phyloP scores from a whole-genome alignment of 2,113 vertebrate genomes.

The Cinclus cinclus region DNA sequence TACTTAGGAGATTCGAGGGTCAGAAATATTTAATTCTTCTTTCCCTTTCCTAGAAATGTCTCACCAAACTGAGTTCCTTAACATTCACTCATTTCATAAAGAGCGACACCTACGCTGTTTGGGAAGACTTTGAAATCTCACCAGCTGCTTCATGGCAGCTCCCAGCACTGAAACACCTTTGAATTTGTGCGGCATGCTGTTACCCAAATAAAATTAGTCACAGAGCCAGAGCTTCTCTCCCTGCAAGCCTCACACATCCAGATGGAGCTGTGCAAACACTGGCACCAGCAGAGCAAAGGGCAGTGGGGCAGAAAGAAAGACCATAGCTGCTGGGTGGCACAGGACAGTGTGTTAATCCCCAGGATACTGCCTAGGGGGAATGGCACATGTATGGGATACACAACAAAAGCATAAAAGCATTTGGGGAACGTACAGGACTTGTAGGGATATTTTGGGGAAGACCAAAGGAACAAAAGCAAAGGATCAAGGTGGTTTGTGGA shows the following conservation, averaged over 20 bases:
- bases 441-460: not conserved
- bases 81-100: not conserved
- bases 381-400: accelerated
- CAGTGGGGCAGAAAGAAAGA: not conserved
- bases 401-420: not conserved
- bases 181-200: not conserved
- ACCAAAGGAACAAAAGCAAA: not conserved
- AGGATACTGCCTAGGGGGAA: not conserved
- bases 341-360: not conserved
- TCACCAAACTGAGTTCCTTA: not conserved
- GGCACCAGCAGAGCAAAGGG: not conserved
- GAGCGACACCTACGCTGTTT: not conserved
- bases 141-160: not conserved
- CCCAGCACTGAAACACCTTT: not conserved
- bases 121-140: not conserved
- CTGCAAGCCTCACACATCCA: not conserved
- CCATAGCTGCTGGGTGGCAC: not conserved
- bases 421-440: not conserved
- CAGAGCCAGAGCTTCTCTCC: accelerated
- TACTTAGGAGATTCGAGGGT: not conserved
- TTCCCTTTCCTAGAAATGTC: not conserved
- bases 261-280: not conserved
- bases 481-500: not conserved
- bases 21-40: not conserved
- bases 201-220: not conserved